Base-by-base conservation (phyloP, 2,888 invertebrate species). In the Pristionchus fissidentatus region DNA sequence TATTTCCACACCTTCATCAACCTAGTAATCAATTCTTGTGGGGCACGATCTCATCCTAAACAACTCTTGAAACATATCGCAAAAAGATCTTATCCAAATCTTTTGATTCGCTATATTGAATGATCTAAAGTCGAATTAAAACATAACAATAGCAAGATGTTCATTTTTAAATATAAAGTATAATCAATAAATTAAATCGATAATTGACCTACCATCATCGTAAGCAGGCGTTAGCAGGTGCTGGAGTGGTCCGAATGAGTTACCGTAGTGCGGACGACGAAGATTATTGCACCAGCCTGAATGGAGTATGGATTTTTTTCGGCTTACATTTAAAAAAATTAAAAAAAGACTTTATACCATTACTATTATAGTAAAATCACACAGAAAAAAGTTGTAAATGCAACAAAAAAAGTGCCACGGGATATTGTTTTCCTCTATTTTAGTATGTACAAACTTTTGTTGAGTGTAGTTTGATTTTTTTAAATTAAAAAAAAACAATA, bases 211-310 rank as follows among this genome's bases (percentile, higher is more conserved):
- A 89, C 88, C 87, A 78, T 91, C 90, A 55, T 90, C 89, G 77
- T 91, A 91, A 5, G 84, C 88, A 0, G 91, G 90, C 13, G 88
- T 87, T 29, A 90, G 66, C 19, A 92, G 78, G n/a, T 91, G 88
- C 83, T 85, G 83, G 29, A 91, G 84, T 22, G 90, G 88, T 10
- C 84, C 85, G 83, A 91, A 91, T 2, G 90, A 87, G 79, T 88
- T 90, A 3, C 91, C 92, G 73, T 85, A 86, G 10, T 87, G 85
- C 13, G 91, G 91, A 57, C 83, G 60, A n/a, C 85, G 73, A 10
- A 90, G 84, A 84, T 92, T 92, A 86, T 92, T 92, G 86, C 92
- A 92, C 90, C 91, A 91, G 7, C 92, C 92, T 22, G 88, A 88
- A 62, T 83, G 87, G 1, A 8, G 52, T 7, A 22, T 79, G 38